Evolutionary conservation across 2,113 vertebrate species (phyloP), one percentile per base, ranked within the genome.

Genomic region (Equus przewalskii): DNA sequence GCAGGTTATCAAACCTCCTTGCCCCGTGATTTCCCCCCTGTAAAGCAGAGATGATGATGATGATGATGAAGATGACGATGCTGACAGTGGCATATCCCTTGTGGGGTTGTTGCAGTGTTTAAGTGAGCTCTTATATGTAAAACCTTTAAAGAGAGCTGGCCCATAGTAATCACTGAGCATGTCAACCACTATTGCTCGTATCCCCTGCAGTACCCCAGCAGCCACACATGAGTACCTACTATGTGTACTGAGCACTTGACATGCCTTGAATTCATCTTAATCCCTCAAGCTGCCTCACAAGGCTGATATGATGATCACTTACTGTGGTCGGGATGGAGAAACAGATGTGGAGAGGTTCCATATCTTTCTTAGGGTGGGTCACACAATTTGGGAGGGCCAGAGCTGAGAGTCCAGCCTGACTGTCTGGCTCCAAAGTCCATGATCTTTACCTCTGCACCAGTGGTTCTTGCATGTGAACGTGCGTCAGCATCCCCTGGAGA

Each of bases 211-310:
- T 19, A 49, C 1, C 2, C 46, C 51, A 24, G 41, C 0, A 44
- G 22, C 41, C 33, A 15, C 1, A 9, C 4, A 1, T 8, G 10
- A 51, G 54, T 1, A 28, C 51, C 21, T 70, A 2, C 36, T 9
- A 1, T 33, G 21, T 58, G 26, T 41, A 9, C 1, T 0, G 80
- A 49, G 18, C 70, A 7, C 44, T 28, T 18, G 36, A 19, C 19
- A 5, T 8, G 1, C 24, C 12, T 21, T 58, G 51, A 19, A 72
- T 72, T 65, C 54, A 30, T 58, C 44, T 44, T 76, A 44, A 36
- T 64, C 15, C 22, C 13, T 6, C 46, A 5, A 33, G 19, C 30
- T 73, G 56, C 19, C 26, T 22, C 69, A 0, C 3, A 44, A 73
- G 13, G 75, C 16, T 36, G 75, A 2, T 46, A 2, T 46, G 49